Base-by-base conservation (phyloP, 92 coral and sea anemone genomes). In the Nematostella vectensis region DNA sequence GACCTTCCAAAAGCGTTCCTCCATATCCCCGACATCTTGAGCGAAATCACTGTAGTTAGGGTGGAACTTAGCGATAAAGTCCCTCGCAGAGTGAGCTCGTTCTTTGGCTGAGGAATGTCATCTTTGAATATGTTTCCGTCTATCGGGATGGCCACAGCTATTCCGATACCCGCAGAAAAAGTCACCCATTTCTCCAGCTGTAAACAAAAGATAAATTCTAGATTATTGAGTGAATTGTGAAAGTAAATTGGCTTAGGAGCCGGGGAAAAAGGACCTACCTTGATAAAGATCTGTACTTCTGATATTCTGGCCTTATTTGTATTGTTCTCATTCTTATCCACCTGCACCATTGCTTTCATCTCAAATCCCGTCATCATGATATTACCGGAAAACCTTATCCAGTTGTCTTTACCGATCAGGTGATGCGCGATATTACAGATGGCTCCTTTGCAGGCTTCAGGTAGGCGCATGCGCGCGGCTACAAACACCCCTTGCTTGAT, bases 1-100 rank as follows among this genome's bases (percentile, higher is more conserved):
- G 78, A 63, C 13, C 67, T 27, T 6, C 86, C 86, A 61, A 83
- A 83, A 3, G 85, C 94, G 15, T 73, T 83, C 40, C 40, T 83
- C 94, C 94, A 83, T 61, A 63, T 62, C 0, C 81, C 86, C 19
- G 58, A 60, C 82, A 73, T 69, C 23, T 55, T 61, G 3, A 74
- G 57, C 0, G 55, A 53, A 6, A 77, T 50, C 17, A 78, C 86
- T 23, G 78, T 48, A 58, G 67, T 82, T 23, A 76, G 61, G 40
- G 72, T 67, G 8, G 69, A 74, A 15, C 81, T 62, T 4, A 78
- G 57, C n/a, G 52, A 59, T 15, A 83, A 26, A 16, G 62, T 43
- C n/a, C 83, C 81, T 0, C 78, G 69, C 10, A 83, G 45, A 27
- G 59, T 47, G 17, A 83, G 59, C 29, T 54, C 63, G 26, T 37